A percentile compares a stretch with the other conserved stretches of the same genome.
phyloP scores from a whole-genome alignment of 2,888 invertebrate genomes.

The Idaea aversata region DNA sequence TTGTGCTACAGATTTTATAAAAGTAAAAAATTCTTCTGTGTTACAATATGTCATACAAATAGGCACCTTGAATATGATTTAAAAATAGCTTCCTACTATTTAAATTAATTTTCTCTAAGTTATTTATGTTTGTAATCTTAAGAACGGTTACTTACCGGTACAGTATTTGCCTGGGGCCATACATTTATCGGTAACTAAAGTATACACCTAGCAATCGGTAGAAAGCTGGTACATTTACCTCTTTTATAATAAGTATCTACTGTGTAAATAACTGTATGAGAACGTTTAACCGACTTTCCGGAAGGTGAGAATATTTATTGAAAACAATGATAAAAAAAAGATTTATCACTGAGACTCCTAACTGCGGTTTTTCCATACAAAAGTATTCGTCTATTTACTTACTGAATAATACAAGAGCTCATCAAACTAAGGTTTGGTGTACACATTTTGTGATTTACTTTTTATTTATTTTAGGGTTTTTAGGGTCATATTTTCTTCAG shows the following conservation, averaged over 20 bases:
- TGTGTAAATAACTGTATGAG: not conserved
- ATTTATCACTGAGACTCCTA: not conserved
- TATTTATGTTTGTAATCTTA: not conserved
- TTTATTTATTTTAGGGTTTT: too few species aligned
- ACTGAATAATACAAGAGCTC: too few species aligned
- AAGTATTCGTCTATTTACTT: too few species aligned
- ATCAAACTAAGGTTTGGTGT: too few species aligned
- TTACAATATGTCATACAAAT: too few species aligned
- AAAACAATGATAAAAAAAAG: not conserved
- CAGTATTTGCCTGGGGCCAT: not conserved
- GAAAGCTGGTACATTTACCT: not conserved
- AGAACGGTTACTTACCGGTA: not conserved
- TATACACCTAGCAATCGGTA: not conserved
- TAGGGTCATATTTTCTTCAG: too few species aligned
- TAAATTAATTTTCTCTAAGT: not conserved
- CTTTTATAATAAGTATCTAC: not conserved
- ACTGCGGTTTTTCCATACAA: too few species aligned
- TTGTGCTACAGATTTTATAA: too few species aligned
- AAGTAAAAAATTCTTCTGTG: too few species aligned
- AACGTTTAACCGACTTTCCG: conserved; percentile 1
- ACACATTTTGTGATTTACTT: too few species aligned
- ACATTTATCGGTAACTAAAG: not conserved
- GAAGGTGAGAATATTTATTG: not conserved
- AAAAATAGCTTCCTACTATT: not conserved
- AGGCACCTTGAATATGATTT: too few species aligned